These are phyloP conservation scores for Aphelenchoides avenae DNA, from an alignment of 1,140 invertebrate genomes.

Conservation along the genomic window DNA sequence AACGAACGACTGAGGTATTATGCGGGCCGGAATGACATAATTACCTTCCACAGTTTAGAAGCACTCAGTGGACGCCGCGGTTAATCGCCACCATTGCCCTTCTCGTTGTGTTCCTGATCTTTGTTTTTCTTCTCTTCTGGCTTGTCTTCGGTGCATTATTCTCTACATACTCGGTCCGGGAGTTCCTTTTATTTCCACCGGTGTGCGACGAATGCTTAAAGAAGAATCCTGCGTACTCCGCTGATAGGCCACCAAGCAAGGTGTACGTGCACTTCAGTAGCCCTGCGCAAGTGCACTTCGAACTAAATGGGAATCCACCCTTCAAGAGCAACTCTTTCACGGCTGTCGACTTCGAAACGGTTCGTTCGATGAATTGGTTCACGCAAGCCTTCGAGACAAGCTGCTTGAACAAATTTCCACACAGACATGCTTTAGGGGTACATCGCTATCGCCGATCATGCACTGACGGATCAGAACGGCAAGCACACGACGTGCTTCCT, in stretches of 20 bases:
- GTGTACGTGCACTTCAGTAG: conserved; percentile 42
- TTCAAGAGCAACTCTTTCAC: conserved; percentile 59
- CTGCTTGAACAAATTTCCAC: not conserved
- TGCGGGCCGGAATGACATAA: not conserved
- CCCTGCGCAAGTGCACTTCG: conserved; percentile 50
- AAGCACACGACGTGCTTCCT: conserved; percentile 53
- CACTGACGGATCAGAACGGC: conserved; percentile 49
- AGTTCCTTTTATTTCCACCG: conserved; percentile 50
- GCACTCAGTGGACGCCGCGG: conserved; percentile 36
- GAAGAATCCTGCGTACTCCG: conserved; percentile 41
- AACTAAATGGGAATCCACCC: conserved; percentile 52
- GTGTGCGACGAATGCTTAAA: conserved; percentile 55
- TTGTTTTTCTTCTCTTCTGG: conserved; percentile 44
- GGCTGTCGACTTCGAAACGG: conserved; percentile 55
- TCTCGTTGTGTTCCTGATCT: conserved; percentile 28
- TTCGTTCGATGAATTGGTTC: conserved; percentile 18
- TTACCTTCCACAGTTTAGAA: conserved; percentile 1
- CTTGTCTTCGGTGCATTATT: conserved; percentile 44
- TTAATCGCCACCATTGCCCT: conserved; percentile 28
- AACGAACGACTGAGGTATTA: conserved; percentile 18
- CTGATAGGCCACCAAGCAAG: conserved; percentile 39
- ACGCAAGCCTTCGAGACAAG: conserved; percentile 1
- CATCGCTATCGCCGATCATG: conserved; percentile 55
- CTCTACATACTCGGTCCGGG: conserved; percentile 17
- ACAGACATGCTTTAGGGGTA: conserved; percentile 46